Base-by-base conservation (phyloP, 2,888 invertebrate genomes). In the Oeneis ivallda region DNA sequence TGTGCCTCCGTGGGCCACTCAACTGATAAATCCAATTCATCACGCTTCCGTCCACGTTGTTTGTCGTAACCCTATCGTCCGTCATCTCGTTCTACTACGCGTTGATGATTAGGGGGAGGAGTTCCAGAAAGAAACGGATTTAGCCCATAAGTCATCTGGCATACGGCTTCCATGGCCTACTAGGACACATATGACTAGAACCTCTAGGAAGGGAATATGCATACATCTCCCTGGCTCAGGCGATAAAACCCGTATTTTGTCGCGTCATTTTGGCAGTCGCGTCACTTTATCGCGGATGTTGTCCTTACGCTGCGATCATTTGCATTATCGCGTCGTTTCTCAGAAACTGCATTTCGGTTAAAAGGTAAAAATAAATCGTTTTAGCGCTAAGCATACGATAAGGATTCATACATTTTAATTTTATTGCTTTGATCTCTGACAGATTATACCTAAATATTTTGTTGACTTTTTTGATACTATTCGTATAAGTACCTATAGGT, bases 211-310 rank as follows among this genome's bases (percentile, higher is more conserved):
- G 15, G 9, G 2, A 47, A 15, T 17, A 47, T 47, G 17, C 45
- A 15, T 17, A 47, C 47, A 47, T 17, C 47, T 47, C 47, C 8
- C 0, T 47, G 47, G 79, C 74, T 65, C 71, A 71, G 73, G 71
- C 71, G 86, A 86, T 86, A 86, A 84, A 76, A 72, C 66, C 58
- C 71, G 68, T 70, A 75, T 76, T 76, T 78, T 75, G 77, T 77
- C 72, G 67, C 71, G 72, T 63, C 59, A 68, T 75, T 79, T 78
- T 77, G 75, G 78, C 76, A 75, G 76, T 72, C 70, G 70, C 74
- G 75, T 76, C 75, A 76, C 76, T 76, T 79, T 79, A 78, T 77
- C 76, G 73, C 61, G 41, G 15, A 43, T 45, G 64, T 64, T 74
- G 76, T 50, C 76, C 66, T 32, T 58, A 17, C 7, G 32, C 52